Evolutionary conservation across 2,113 vertebrate genomes (phyloP).

Genomic region (Cephalopterus ornatus): DNA sequence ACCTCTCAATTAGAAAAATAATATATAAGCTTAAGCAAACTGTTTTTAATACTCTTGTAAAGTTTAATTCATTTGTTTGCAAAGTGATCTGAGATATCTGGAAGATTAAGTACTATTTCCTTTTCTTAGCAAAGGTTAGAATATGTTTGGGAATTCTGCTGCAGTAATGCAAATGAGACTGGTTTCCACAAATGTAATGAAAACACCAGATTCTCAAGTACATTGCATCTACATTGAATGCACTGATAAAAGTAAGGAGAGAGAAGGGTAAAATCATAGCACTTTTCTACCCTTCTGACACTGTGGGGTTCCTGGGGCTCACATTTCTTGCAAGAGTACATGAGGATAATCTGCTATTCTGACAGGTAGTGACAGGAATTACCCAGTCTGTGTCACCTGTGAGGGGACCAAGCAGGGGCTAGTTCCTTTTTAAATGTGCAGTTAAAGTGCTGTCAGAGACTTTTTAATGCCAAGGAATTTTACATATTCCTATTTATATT

Average conservation of each 20-base stretch:
- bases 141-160: neutral
- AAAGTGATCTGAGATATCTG: neutral
- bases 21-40: neutral
- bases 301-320: neutral
- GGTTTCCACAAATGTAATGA: fast-evolving
- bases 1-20: neutral
- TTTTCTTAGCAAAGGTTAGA: neutral
- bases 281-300: neutral
- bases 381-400: neutral
- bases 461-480: constrained; percentile 3
- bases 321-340: neutral
- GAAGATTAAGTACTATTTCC: neutral
- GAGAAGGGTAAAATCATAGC: neutral
- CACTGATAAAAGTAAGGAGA: neutral
- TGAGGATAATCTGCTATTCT: neutral
- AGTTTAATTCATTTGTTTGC: constrained; percentile 2
- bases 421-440: neutral
- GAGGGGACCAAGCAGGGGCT: neutral
- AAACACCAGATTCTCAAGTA: neutral
- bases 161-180: neutral
- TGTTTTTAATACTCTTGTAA: neutral
- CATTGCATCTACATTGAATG: neutral
- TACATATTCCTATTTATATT: constrained; percentile 12
- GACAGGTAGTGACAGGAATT: neutral
- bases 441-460: neutral